Evolutionary conservation across 37 sponge, comb jelly and placozoan species (phyloP).

Genomic region (Oopsacas minuta): DNA sequence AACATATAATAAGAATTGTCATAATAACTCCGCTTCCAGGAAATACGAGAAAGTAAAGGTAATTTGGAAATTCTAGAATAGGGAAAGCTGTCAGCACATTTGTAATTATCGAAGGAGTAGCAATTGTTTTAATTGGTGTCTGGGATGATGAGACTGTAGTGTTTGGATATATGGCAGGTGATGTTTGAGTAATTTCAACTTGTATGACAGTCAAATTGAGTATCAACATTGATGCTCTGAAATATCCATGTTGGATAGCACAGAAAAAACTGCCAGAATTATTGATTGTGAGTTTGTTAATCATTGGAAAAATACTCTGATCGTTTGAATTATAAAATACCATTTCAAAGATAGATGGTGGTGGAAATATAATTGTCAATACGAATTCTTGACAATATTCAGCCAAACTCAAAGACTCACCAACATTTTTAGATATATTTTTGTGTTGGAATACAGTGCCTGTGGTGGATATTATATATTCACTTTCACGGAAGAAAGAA

Average conservation of each 20-base stretch:
- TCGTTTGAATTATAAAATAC: neutral
- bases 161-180: neutral
- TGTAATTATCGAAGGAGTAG: neutral
- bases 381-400: neutral
- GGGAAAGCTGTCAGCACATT: neutral
- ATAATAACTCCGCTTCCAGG: neutral
- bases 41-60: neutral
- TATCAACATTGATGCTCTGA: neutral
- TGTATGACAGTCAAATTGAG: neutral
- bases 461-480: neutral
- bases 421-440: neutral
- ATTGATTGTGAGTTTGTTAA: neutral
- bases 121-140: neutral
- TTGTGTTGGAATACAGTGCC: neutral
- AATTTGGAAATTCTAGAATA: neutral
- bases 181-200: neutral
- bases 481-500: neutral
- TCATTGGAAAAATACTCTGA: neutral
- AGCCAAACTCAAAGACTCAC: neutral
- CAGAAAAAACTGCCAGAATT: neutral
- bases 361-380: neutral
- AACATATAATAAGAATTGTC: neutral
- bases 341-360: neutral
- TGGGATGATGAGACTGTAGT: neutral
- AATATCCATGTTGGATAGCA: neutral